Evolutionary conservation across 2,113 vertebrate species (phyloP).

Genomic region (Thunnus thynnus): DNA sequence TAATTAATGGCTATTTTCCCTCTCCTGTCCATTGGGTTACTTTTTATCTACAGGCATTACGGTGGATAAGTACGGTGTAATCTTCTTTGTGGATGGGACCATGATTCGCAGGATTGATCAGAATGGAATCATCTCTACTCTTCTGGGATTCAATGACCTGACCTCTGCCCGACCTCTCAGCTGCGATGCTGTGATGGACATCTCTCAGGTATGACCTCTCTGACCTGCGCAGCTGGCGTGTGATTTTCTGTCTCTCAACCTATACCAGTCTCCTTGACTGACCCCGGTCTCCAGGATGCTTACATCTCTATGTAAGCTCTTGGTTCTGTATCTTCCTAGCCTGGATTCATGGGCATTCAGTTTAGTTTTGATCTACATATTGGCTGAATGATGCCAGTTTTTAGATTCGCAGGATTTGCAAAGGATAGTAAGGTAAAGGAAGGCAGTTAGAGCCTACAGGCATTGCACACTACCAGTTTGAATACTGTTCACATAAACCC

Average conservation of each 20-base stretch:
- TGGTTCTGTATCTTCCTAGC: too few relatives aligned
- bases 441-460: not conserved
- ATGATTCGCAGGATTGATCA: slow-evolving; percentile 98
- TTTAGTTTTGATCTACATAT: slow-evolving; percentile 24
- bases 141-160: slow-evolving; percentile 97
- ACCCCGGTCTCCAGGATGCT: slow-evolving; percentile 25
- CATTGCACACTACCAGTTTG: slow-evolving; percentile 8
- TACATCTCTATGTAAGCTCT: slow-evolving; percentile 14
- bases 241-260: slow-evolving; percentile 39
- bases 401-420: not conserved
- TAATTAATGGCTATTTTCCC: slow-evolving; percentile 39
- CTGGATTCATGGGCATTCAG: not conserved
- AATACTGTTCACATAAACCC: slow-evolving; percentile 5
- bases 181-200: slow-evolving; percentile 98
- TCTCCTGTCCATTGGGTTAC: slow-evolving; percentile 17
- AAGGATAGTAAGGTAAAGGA: not conserved
- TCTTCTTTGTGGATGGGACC: slow-evolving; percentile 98
- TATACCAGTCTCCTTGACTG: slow-evolving; percentile 25
- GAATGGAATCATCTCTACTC: slow-evolving; percentile 97
- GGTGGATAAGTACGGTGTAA: slow-evolving; percentile 94
- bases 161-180: slow-evolving; percentile 97
- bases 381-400: not conserved
- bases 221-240: slow-evolving; percentile 23
- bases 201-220: slow-evolving; percentile 90
- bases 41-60: slow-evolving; percentile 89